Evolutionary conservation across 2,113 vertebrate genomes (phyloP).

Genomic region (Gorsachius goisagi): DNA sequence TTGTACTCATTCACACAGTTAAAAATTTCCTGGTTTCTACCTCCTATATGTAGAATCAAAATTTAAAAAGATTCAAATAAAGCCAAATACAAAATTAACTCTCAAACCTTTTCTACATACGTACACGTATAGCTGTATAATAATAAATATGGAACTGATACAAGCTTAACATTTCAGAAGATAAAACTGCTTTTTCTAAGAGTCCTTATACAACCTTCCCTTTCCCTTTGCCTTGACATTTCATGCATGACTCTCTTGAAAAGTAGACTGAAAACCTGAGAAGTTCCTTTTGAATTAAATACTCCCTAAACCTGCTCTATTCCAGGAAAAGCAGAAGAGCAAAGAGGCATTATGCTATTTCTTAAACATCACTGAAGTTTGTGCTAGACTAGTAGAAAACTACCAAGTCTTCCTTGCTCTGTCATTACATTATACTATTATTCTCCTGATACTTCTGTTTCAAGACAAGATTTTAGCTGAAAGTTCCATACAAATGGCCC

Average conservation of each 20-base stretch:
- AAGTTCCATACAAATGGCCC: not conserved
- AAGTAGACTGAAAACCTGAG: not conserved
- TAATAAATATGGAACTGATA: not conserved
- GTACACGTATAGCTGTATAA: not conserved
- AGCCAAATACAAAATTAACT: not conserved
- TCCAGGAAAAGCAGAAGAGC: not conserved
- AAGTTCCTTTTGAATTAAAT: not conserved
- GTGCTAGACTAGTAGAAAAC: not conserved
- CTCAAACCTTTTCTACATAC: not conserved
- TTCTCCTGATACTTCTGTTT: not conserved
- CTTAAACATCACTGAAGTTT: not conserved
- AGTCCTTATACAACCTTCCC: not conserved
- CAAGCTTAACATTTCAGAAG: not conserved
- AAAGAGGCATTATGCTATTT: not conserved
- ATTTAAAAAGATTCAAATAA: not conserved
- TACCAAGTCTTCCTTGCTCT: not conserved
- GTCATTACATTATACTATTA: not conserved
- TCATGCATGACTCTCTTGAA: not conserved
- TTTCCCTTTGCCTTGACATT: not conserved
- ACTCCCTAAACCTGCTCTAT: not conserved
- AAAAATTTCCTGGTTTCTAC: not conserved
- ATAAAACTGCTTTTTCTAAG: not conserved
- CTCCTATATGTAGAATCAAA: not conserved
- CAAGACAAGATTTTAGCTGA: not conserved
- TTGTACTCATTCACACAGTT: rapidly evolving